Evolutionary conservation across 2,113 vertebrate genomes (phyloP), one percentile per base, ranked within the genome.

Genomic region (Nothobranchius kuhntae): DNA sequence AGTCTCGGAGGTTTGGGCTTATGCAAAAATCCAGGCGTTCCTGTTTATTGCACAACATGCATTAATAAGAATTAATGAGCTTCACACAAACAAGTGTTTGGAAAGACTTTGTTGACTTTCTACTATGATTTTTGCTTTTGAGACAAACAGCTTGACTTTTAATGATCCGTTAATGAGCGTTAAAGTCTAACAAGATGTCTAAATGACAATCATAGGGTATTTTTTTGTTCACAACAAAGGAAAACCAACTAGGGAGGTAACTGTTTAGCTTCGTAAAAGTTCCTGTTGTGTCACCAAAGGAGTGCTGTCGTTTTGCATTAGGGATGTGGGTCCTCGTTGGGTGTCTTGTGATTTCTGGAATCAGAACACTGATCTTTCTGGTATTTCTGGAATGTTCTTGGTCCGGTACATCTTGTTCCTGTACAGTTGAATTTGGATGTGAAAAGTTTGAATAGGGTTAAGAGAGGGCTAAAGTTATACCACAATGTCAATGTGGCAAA

Each of bases 21-120:
- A 77, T 63, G 64, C 72, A 83, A 88, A 58, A 53, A 60, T 58
- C 68, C 82, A 90, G 89, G 80, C 89, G 86, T 77, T 75, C 75
- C 74, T 81, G 75, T 88, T 84, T 51, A 53, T 73, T 40, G 47
- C n/a, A 5, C 35, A 24, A 30, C 30, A 30, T 3, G 30, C 30
- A 30, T 30, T 30, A 45, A 58, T 17, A 59, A 17, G 45, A 9
- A 38, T 55, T 7, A 14, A 45, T 47, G 9, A 4, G 36, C 2
- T 9, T 50, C 26, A 71, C 7, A 53, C 50, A 48, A 2, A 15
- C 1, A 6, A 13, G 0, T 51, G 10, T 14, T 47, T 7, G 0
- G 42, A 9, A 38, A 52, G 30, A 15, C 38, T 45, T 46, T 0
- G 0, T 5, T 4, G 38, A 30, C 12, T 60, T 48, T 48, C 8